A percentile compares a stretch with the other conserved stretches of the same genome.
phyloP scores from a whole-genome alignment of 2,797 vertebrate species.

The Balearica regulorum region DNA sequence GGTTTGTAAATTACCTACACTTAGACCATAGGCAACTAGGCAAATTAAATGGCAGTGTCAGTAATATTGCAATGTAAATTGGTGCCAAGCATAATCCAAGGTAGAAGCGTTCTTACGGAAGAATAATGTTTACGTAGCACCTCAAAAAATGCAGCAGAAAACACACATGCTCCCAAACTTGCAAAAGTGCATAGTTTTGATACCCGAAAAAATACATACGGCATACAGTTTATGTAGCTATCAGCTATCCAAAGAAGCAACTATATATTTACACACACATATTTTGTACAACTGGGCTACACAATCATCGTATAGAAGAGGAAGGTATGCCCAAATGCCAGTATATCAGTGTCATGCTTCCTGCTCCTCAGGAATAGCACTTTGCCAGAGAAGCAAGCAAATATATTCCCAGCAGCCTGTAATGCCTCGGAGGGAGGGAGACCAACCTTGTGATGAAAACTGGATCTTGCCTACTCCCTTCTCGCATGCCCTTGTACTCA shows the following conservation, averaged over 20 bases:
- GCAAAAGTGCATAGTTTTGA: neutral
- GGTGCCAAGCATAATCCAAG: conserved; percentile 59
- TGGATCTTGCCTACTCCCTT: neutral
- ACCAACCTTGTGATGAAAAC: neutral
- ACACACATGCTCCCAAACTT: neutral
- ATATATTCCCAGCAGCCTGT: neutral
- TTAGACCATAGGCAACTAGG: conserved; percentile 76
- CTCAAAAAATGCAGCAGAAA: conserved; percentile 9
- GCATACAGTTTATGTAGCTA: neutral
- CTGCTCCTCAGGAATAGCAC: neutral
- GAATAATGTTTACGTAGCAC: conserved; percentile 38
- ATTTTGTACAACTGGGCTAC: neutral
- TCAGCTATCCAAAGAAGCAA: neutral
- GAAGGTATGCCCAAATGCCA: neutral
- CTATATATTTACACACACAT: neutral
- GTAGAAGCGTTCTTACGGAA: conserved; percentile 61
- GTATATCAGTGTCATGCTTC: neutral
- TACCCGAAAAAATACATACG: neutral
- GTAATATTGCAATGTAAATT: conserved; percentile 73
- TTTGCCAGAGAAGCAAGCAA: neutral
- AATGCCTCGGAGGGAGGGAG: neutral
- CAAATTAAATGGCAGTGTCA: conserved; percentile 76
- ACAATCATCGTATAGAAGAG: neutral
- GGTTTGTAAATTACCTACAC: conserved; percentile 80
- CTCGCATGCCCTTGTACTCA: neutral